A percentile compares a stretch with the other conserved stretches of the same genome.
These are phyloP conservation scores for Pandemis corylana DNA, from an alignment of 2,888 invertebrate species.

Conservation along the genomic window DNA sequence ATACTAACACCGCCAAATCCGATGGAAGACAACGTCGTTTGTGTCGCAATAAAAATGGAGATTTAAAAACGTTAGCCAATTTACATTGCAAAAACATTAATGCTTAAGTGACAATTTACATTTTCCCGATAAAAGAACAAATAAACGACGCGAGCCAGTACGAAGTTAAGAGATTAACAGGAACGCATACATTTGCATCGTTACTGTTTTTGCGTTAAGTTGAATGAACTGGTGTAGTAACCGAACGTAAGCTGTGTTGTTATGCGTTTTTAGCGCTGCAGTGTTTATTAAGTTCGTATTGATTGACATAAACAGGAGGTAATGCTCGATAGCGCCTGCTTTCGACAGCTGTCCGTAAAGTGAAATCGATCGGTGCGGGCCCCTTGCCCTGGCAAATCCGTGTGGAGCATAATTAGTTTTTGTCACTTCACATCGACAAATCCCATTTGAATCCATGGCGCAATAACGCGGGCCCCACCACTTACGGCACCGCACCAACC, in stretches of 20 bases:
- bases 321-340: conserved; percentile 36
- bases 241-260: conserved; percentile 11
- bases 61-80: conserved; percentile 43
- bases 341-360: conserved; percentile 52
- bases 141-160: conserved; percentile 41
- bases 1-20: conserved; percentile 28
- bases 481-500: conserved; percentile 68
- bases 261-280: conserved; percentile 11
- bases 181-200: conserved; percentile 41
- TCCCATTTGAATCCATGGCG: conserved; percentile 71
- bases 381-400: conserved; percentile 69
- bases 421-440: conserved; percentile 84
- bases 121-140: conserved; percentile 42
- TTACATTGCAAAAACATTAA: conserved; percentile 43
- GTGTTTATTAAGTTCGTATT: conserved; percentile 13
- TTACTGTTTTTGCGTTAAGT: conserved; percentile 41
- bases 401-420: conserved; percentile 83
- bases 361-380: conserved; percentile 57
- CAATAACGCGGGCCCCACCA: conserved; percentile 72
- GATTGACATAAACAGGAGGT: conserved; percentile 32
- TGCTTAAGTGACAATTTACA: conserved; percentile 43
- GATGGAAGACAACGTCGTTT: conserved; percentile 40
- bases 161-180: conserved; percentile 43
- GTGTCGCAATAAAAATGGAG: conserved; percentile 43
- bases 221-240: conserved; percentile 39